Evolutionary conservation across 1,140 invertebrate species (phyloP).

Genomic region (Subanguina moxae): DNA sequence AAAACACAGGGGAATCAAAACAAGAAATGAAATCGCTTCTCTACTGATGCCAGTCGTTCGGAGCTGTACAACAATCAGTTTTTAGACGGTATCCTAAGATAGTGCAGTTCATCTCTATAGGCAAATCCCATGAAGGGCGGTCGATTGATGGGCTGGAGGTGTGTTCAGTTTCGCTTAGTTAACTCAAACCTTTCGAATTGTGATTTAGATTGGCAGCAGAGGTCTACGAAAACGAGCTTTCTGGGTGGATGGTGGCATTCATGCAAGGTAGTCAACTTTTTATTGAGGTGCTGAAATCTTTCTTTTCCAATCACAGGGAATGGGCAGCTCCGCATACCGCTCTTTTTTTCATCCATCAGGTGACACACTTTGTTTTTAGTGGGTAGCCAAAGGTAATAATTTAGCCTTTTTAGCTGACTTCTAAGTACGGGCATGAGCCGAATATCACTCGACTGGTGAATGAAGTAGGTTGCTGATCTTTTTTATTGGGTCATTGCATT

Average conservation of each 20-base stretch:
- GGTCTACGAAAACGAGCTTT: constrained; percentile 49
- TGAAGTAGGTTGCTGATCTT: constrained; percentile 13
- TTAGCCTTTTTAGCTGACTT: constrained; percentile 42
- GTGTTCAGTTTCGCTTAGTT: constrained; percentile 6
- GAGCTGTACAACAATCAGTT: too few species aligned
- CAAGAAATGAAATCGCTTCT: too few species aligned
- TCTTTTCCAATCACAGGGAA: constrained; percentile 24
- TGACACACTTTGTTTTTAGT: constrained; percentile 17
- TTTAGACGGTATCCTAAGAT: constrained; percentile 45
- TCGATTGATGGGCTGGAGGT: constrained; percentile 57
- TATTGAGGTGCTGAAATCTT: too few species aligned
- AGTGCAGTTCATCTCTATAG: constrained; percentile 57
- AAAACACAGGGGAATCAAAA: too few species aligned
- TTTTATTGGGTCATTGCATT: too few species aligned
- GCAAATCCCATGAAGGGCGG: constrained; percentile 52
- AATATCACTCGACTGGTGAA: constrained; percentile 57
- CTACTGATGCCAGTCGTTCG: too few species aligned
- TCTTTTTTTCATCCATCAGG: constrained; percentile 58
- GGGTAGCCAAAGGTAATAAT: too few species aligned
- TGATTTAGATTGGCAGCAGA: constrained; percentile 49
- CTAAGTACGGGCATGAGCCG: constrained; percentile 55
- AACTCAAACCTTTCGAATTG: neutral
- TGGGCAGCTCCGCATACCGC: constrained; percentile 59
- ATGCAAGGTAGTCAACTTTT: constrained; percentile 32
- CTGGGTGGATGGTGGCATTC: constrained; percentile 58